phyloP scores from a whole-genome alignment of 2,888 invertebrate genomes.

The Cynaeus angustus region DNA sequence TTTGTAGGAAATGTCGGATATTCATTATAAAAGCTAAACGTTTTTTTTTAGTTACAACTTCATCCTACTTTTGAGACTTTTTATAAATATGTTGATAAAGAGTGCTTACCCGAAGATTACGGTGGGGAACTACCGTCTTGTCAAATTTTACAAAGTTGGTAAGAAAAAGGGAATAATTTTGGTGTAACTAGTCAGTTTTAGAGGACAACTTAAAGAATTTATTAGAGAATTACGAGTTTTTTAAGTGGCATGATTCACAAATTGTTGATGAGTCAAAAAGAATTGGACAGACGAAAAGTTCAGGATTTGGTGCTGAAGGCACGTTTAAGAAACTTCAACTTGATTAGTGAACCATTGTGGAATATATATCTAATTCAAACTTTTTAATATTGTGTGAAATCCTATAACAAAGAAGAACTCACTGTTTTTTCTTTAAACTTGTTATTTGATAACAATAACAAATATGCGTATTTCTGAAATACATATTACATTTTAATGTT shows the following conservation, averaged over 20 bases:
- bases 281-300: background rate
- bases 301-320: background rate
- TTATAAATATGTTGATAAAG: background rate
- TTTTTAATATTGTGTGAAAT: too few relatives aligned
- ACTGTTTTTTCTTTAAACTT: too few relatives aligned
- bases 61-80: background rate
- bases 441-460: too few relatives aligned
- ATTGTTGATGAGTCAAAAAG: constrained; percentile 6
- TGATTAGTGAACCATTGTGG: too few relatives aligned
- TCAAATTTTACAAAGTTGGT: background rate
- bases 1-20: background rate
- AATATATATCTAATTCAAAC: too few relatives aligned
- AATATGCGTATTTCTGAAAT: too few relatives aligned
- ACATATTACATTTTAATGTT: too few relatives aligned
- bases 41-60: background rate
- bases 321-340: constrained; percentile 7
- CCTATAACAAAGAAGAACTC: too few relatives aligned
- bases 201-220: background rate
- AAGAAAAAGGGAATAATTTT: background rate
- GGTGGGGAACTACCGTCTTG: background rate
- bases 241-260: constrained; percentile 5
- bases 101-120: background rate
- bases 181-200: background rate
- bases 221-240: constrained; percentile 4
- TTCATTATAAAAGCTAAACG: background rate